Conservation (phyloP, 2,888 invertebrate species). For the Parnassius apollo region DNA sequence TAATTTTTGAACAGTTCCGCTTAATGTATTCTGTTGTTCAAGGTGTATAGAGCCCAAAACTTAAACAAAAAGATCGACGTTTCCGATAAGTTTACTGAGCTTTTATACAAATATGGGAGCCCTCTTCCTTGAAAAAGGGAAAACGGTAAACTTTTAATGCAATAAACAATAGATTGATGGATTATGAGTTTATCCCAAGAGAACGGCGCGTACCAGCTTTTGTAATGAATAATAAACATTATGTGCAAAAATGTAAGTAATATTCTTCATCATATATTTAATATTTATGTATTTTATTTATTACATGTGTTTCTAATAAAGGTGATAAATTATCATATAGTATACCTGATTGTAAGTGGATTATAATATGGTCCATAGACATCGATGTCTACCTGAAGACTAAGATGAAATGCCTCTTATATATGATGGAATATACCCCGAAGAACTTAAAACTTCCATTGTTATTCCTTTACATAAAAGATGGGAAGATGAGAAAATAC, state of each 20-base stretch:
- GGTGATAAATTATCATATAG: too few species aligned
- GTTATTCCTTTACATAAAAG: too few species aligned
- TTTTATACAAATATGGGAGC: slow-evolving; percentile 16
- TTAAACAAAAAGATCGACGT: slow-evolving; percentile 13
- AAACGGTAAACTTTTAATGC: slow-evolving; percentile 23
- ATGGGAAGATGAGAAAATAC: too few species aligned
- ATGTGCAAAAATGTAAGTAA: neutral
- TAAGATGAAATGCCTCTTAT: too few species aligned
- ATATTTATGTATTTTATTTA: too few species aligned
- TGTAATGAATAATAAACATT: slow-evolving; percentile 2
- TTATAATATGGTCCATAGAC: too few species aligned
- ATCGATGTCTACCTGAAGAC: too few species aligned
- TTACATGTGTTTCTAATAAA: too few species aligned
- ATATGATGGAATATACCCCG: too few species aligned
- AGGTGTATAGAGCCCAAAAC: neutral
- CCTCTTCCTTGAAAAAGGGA: slow-evolving; percentile 9
- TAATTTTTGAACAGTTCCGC: neutral
- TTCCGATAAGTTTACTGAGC: slow-evolving; percentile 4
- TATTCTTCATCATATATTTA: too few species aligned
- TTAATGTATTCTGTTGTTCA: neutral
- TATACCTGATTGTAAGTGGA: too few species aligned
- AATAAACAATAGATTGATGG: slow-evolving; percentile 26
- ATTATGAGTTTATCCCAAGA: slow-evolving; percentile 22
- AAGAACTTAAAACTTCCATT: too few species aligned
- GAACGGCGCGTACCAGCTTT: slow-evolving; percentile 18